These are phyloP conservation scores for Phacellophora camtschatica DNA, from an alignment of 30 jellyfish, hydroid and myxozoan genomes.

Conservation along the genomic window DNA sequence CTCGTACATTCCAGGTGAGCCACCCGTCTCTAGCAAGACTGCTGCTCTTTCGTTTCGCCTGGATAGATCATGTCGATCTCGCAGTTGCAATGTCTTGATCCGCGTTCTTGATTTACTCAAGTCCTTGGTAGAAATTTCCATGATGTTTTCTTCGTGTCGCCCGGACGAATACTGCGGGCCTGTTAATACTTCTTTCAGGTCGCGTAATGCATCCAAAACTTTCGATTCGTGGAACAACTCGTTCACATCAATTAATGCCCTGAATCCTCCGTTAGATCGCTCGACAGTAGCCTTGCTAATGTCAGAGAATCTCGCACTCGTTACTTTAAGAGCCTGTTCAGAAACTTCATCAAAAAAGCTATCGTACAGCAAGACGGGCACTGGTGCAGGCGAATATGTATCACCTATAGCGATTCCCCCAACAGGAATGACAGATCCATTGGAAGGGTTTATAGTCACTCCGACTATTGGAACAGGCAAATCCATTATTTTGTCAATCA, in stretches of 20 bases:
- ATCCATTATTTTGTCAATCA: slow-evolving; percentile 36
- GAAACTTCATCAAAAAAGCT: slow-evolving; percentile 66
- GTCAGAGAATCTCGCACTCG: slow-evolving; percentile 82
- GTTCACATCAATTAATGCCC: slow-evolving; percentile 90
- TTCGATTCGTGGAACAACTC: slow-evolving; percentile 87
- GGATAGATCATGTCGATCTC: slow-evolving; percentile 72
- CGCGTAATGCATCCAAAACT: slow-evolving; percentile 77
- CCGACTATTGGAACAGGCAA: slow-evolving; percentile 77
- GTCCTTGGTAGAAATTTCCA: slow-evolving; percentile 76
- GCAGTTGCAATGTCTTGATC: slow-evolving; percentile 58
- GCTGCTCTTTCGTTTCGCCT: slow-evolving; percentile 69
- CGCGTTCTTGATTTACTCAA: slow-evolving; percentile 70
- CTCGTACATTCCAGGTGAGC: slow-evolving; percentile 97
- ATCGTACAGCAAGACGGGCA: slow-evolving; percentile 81
- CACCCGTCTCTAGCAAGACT: slow-evolving; percentile 80
- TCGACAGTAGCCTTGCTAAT: slow-evolving; percentile 49
- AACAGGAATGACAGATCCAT: slow-evolving; percentile 88
- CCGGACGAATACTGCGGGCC: slow-evolving; percentile 81
- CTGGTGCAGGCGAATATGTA: slow-evolving; percentile 45
- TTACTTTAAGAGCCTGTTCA: slow-evolving; percentile 71
- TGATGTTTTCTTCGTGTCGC: slow-evolving; percentile 90
- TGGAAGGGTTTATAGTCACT: slow-evolving; percentile 72
- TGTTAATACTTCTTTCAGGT: slow-evolving; percentile 77
- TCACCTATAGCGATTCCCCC: slow-evolving; percentile 85
- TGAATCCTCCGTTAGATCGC: slow-evolving; percentile 81